These are phyloP conservation scores for Telenomus remus DNA, from an alignment of 1,140 invertebrate species.

Conservation along the genomic window DNA sequence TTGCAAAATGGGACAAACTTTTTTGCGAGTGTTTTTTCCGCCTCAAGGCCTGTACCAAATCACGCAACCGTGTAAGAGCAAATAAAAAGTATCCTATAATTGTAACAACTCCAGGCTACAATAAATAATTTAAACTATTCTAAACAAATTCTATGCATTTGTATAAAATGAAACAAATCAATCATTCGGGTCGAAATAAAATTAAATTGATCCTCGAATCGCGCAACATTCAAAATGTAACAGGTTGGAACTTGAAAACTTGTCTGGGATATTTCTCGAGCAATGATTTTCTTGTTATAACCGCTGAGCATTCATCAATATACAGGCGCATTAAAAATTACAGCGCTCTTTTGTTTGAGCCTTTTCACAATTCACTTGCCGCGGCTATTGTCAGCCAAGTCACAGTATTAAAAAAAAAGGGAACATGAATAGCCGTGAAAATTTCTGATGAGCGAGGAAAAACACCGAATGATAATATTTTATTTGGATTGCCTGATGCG, in stretches of 20 bases:
- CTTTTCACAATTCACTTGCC: constrained; percentile 14
- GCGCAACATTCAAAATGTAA: too few relatives aligned
- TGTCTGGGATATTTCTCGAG: neutral
- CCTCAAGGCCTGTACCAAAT: too few relatives aligned
- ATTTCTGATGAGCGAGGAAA: neutral
- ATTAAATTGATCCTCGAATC: too few relatives aligned
- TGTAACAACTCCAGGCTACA: too few relatives aligned
- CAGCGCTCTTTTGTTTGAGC: constrained; percentile 4
- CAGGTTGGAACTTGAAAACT: neutral
- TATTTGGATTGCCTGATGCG: constrained; percentile 30
- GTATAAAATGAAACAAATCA: too few relatives aligned
- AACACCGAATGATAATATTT: constrained; percentile 27
- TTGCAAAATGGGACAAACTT: too few relatives aligned
- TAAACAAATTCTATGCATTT: too few relatives aligned
- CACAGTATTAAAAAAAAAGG: constrained; percentile 10
- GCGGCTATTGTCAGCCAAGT: neutral
- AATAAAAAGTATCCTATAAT: too few relatives aligned
- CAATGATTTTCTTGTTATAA: neutral
- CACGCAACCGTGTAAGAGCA: too few relatives aligned
- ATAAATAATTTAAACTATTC: too few relatives aligned
- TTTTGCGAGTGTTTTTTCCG: too few relatives aligned
- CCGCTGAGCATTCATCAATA: constrained; percentile 14
- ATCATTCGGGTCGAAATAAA: too few relatives aligned
- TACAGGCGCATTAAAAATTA: constrained; percentile 11
- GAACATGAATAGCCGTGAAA: constrained; percentile 21